Conservation (phyloP, 2,888 invertebrate genomes). For the Gonocerus acuteangulatus region DNA sequence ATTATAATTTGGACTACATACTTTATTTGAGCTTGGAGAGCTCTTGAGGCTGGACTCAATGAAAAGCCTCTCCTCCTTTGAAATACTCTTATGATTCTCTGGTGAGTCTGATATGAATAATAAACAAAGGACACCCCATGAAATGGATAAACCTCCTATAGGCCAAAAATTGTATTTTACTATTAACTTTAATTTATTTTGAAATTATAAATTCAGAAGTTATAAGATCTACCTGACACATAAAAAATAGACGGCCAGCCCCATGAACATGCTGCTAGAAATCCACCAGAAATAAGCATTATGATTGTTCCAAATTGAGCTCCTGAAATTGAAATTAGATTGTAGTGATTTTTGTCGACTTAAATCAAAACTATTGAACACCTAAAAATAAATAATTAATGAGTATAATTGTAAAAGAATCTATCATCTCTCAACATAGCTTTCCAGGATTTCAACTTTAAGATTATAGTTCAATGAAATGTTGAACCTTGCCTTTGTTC, state of each 20-base stretch:
- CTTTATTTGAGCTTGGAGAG: background rate
- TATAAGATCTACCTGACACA: slow-evolving; percentile 50
- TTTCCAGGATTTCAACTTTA: too few relatives aligned
- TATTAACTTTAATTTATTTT: background rate
- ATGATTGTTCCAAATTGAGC: slow-evolving; percentile 71
- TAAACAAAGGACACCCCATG: slow-evolving; percentile 55
- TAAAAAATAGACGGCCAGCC: slow-evolving; percentile 79
- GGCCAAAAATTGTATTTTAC: too few relatives aligned
- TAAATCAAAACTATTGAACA: background rate
- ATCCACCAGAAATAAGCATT: slow-evolving; percentile 64
- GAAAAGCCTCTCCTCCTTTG: slow-evolving; percentile 48
- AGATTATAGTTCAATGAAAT: too few relatives aligned
- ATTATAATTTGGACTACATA: background rate
- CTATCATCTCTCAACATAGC: too few relatives aligned
- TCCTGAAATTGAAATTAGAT: slow-evolving; percentile 34
- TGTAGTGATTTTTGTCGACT: background rate
- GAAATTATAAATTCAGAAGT: background rate
- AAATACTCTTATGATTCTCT: slow-evolving; percentile 52
- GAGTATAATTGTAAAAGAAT: too few relatives aligned
- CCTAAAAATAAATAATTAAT: too few relatives aligned
- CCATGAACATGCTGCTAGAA: slow-evolving; percentile 55
- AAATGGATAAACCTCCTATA: slow-evolving; percentile 64
- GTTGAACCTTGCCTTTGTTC: too few relatives aligned
- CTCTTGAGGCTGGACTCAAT: background rate
- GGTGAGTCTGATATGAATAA: slow-evolving; percentile 60